These are phyloP conservation scores for Eupithecia tripunctaria DNA, from an alignment of 2,888 invertebrate species.

Conservation along the genomic window DNA sequence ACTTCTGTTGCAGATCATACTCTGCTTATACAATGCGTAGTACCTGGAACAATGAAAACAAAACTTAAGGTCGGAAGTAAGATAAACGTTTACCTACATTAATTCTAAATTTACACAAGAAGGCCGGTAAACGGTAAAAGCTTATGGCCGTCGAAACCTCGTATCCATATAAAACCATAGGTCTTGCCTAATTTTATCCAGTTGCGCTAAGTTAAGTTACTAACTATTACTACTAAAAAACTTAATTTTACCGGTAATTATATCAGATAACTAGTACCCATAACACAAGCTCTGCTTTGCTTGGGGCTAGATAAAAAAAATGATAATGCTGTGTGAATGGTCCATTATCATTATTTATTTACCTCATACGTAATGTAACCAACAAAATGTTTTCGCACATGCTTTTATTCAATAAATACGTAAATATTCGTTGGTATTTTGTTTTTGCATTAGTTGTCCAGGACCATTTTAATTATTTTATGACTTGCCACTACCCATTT, in stretches of 20 bases:
- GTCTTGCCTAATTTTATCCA: not conserved
- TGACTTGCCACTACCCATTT: not conserved
- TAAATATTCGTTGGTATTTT: too few relatives aligned
- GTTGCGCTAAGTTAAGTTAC: not conserved
- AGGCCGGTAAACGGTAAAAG: too few relatives aligned
- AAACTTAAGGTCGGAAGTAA: slow-evolving; percentile 36
- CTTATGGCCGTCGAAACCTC: not conserved
- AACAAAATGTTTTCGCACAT: not conserved
- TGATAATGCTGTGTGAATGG: too few relatives aligned
- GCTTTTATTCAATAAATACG: too few relatives aligned
- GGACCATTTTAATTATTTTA: not conserved
- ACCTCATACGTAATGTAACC: too few relatives aligned
- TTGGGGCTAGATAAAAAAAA: too few relatives aligned
- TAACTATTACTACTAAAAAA: not conserved
- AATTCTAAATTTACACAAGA: not conserved
- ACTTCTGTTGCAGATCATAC: slow-evolving; percentile 69
- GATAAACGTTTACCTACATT: not conserved
- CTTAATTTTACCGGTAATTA: too few relatives aligned
- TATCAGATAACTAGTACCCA: too few relatives aligned
- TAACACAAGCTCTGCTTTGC: too few relatives aligned
- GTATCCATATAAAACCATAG: not conserved
- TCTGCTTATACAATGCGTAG: slow-evolving; percentile 54
- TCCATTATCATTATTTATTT: too few relatives aligned
- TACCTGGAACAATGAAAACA: slow-evolving; percentile 69
- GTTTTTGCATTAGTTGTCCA: not conserved